Base-by-base conservation (phyloP, 2,888 invertebrate species). In the Eilema griseolum region DNA sequence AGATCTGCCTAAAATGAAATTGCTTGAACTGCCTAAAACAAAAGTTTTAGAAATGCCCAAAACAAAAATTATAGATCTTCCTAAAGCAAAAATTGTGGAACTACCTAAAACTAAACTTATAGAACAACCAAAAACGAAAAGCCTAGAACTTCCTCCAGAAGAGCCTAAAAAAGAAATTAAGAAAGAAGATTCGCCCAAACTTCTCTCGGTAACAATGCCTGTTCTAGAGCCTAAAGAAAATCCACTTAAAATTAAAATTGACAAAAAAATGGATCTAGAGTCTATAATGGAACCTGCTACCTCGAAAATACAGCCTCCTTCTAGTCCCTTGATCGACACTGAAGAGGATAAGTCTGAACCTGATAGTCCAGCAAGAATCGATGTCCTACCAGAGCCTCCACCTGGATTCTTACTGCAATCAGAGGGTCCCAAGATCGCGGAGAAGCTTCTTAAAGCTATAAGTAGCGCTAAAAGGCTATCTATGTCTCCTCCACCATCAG, bases 391-490 rank as follows among this genome's bases (percentile, higher is more conserved):
- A 0, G 95, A 95, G 75, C 95, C 95, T 2, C 95, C 95, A 0
- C 93, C 94, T 2, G 94, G 88, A 0, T 95, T 95, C 85, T 86
- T 94, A 2, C 82, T 95, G 16, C 95, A 95, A 76, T 93, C 95
- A 5, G 95, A 95, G 78, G 95, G 95, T 2, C 96, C 96, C 0
- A 96, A 96, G 74, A 96, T 96, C 80, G 96, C 96, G 0, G 96
- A 96, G 78, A 96, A 96, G 83, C 94, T 96, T 5, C 90, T 96
- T 0, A 96, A 96, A 85, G 96, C 96, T 10, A 96, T 92, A 88
- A 96, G 92, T 89, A 96, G 93, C 88, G 96, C 93, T 78, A 96
- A 93, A 87, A 93, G 90, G 81, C 90, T 92, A 74, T 96, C 91
- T 67, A 95, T 90, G 95, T 96, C 92, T 37, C 95, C 92, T 64